Conservation (phyloP, 2,888 invertebrate genomes). For the Papilio elwesi region DNA sequence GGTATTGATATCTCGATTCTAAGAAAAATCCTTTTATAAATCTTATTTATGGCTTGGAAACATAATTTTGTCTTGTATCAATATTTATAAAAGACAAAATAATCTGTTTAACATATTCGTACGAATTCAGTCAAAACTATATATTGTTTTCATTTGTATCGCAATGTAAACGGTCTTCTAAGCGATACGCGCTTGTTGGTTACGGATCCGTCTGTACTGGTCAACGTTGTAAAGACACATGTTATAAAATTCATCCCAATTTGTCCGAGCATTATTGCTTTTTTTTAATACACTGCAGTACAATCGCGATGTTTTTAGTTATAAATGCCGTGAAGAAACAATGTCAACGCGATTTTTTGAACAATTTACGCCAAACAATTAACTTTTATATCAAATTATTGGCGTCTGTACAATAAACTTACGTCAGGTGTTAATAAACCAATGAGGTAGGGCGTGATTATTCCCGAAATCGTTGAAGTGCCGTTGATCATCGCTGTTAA, state of each 20-base stretch:
- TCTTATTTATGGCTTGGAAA: background rate
- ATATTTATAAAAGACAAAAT: too few relatives aligned
- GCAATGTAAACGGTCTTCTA: background rate
- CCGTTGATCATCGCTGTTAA: conserved; percentile 87
- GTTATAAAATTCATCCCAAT: background rate
- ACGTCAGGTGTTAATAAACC: conserved; percentile 86
- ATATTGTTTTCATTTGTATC: too few relatives aligned
- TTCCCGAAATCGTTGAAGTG: conserved; percentile 86
- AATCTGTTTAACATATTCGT: too few relatives aligned
- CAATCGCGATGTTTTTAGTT: background rate
- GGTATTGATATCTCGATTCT: background rate
- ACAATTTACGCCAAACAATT: conserved; percentile 3
- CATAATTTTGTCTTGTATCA: background rate
- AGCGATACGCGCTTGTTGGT: background rate
- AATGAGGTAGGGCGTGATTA: conserved; percentile 86
- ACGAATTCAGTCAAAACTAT: too few relatives aligned
- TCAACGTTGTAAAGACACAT: background rate
- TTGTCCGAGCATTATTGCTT: background rate
- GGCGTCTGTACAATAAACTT: conserved; percentile 57
- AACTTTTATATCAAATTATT: conserved; percentile 22
- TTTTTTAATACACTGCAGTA: background rate
- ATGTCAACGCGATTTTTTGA: background rate
- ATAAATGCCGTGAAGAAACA: background rate
- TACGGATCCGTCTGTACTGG: background rate
- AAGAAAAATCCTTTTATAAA: conserved; percentile 1